A percentile compares a stretch with the other conserved stretches of the same genome.
These are phyloP conservation scores for Scyliorhinus canicula DNA, from an alignment of 2,797 vertebrate species.

Conservation along the genomic window DNA sequence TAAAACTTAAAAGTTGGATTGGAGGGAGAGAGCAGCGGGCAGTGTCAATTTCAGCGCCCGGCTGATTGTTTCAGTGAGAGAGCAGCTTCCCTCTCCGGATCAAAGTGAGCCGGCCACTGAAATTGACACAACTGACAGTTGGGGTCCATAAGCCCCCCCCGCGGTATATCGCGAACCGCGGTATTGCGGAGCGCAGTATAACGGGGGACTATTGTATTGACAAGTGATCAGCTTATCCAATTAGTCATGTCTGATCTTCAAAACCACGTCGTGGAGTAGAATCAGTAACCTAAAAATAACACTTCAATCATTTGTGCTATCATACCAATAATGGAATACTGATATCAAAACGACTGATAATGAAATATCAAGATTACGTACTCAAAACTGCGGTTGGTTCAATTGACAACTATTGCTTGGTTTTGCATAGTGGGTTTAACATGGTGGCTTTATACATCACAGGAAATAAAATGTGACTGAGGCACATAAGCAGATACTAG, in stretches of 20 bases:
- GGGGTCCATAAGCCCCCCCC: too few species aligned
- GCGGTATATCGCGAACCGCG: too few species aligned
- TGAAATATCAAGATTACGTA: neutral
- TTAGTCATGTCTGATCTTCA: neutral
- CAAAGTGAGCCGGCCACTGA: too few species aligned
- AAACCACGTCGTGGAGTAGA: neutral
- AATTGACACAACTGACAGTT: too few species aligned
- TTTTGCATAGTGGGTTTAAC: neutral
- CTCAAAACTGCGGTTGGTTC: neutral
- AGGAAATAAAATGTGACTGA: neutral
- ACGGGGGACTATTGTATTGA: too few species aligned
- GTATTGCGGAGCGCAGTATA: too few species aligned
- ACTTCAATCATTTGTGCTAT: neutral
- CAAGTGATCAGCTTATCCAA: neutral
- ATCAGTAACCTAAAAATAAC: neutral
- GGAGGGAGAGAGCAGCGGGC: too few species aligned
- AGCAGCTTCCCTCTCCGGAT: too few species aligned
- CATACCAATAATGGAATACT: neutral
- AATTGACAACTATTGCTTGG: neutral
- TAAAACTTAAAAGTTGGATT: too few species aligned
- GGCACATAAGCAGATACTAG: neutral
- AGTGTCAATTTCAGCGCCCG: too few species aligned
- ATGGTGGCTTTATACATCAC: neutral
- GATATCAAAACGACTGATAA: neutral
- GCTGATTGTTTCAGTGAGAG: too few species aligned